Evolutionary conservation across 2,113 vertebrate genomes (phyloP).

Genomic region (Hassar affinis): DNA sequence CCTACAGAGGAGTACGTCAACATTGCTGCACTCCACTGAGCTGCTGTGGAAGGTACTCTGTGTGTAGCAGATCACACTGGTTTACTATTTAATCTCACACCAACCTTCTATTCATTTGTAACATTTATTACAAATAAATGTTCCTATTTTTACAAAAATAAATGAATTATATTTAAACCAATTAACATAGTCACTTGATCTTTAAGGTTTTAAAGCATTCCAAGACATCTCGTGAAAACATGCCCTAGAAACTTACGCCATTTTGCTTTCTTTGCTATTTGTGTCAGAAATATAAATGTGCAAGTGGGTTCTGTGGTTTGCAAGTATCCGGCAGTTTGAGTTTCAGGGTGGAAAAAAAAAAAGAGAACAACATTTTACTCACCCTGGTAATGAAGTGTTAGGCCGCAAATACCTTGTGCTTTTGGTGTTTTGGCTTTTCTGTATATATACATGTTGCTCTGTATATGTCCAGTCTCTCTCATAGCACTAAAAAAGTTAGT

Average conservation of each 20-base stretch:
- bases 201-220: not conserved
- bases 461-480: not conserved
- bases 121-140: not conserved
- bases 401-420: not conserved
- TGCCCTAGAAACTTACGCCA: not conserved
- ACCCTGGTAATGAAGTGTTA: not conserved
- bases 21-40: slow-evolving; percentile 63
- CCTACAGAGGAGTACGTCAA: slow-evolving; percentile 63
- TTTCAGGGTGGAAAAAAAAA: slow-evolving; percentile 25
- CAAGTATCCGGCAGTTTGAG: slow-evolving; percentile 41
- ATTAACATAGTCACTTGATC: not conserved
- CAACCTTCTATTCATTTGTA: not conserved
- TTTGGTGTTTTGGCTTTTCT: not conserved
- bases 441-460: not conserved
- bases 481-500: not conserved
- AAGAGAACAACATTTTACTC: not conserved
- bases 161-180: not conserved
- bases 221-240: not conserved
- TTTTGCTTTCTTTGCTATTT: slow-evolving; percentile 25
- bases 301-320: slow-evolving; percentile 38
- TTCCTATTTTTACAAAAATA: not conserved
- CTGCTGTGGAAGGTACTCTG: slow-evolving; percentile 68
- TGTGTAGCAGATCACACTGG: not conserved
- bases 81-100: not conserved
- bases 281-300: slow-evolving; percentile 23